phyloP scores from a whole-genome alignment of 2,888 invertebrate species.

The Dryobota labecula region DNA sequence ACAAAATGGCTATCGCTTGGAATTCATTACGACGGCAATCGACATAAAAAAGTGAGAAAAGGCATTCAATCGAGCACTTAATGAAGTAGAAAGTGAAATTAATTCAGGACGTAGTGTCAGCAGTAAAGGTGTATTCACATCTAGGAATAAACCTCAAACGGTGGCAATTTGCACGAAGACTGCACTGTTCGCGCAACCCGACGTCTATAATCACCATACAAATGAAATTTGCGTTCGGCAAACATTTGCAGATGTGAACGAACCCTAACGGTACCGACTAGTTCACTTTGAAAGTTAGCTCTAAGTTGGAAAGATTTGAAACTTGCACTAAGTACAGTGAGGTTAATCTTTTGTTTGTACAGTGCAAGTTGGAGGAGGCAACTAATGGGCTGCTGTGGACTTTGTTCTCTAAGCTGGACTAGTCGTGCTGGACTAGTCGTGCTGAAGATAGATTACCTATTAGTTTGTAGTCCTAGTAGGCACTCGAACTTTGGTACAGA shows the following conservation, averaged over 20 bases:
- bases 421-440: not conserved
- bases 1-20: constrained; percentile 20
- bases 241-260: not conserved
- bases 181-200: not conserved
- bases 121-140: constrained; percentile 17
- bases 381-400: not conserved
- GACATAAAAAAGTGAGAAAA: constrained; percentile 20
- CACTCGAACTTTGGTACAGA: not conserved
- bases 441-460: not conserved
- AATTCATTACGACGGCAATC: constrained; percentile 13
- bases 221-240: not conserved
- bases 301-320: constrained; percentile 37
- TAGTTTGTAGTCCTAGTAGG: not conserved
- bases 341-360: constrained; percentile 51
- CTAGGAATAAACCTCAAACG: not conserved
- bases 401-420: constrained; percentile 13
- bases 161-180: not conserved
- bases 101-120: constrained; percentile 14
- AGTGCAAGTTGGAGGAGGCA: constrained; percentile 16
- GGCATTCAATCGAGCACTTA: constrained; percentile 33
- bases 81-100: constrained; percentile 32
- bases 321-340: constrained; percentile 28
- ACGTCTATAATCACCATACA: not conserved
- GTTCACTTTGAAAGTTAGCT: constrained; percentile 26
- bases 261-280: not conserved